Percentiles rank a stretch among this genome's conserved stretches.
These are phyloP conservation scores for Drosophila mayri DNA, from an alignment of 1,140 invertebrate species.

Conservation along the genomic window DNA sequence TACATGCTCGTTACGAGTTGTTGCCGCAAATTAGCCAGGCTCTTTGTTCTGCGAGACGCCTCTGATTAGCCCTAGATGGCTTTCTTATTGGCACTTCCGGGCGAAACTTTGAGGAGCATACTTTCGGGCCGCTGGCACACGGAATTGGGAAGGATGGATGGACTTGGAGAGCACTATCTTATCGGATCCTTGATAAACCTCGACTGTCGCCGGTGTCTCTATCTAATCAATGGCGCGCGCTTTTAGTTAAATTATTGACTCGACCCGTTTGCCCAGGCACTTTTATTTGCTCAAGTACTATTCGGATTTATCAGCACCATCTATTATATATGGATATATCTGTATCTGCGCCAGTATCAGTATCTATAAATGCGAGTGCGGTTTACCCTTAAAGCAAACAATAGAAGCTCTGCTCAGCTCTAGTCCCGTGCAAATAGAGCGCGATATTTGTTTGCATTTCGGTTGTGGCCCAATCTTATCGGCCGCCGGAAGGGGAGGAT, in stretches of 20 bases:
- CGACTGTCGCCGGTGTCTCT: constrained; percentile 36
- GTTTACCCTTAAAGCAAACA: constrained; percentile 50
- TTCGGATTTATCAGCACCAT: constrained; percentile 46
- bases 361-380: constrained; percentile 37
- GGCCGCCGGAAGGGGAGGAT: not conserved
- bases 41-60: constrained; percentile 35
- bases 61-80: constrained; percentile 52
- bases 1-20: constrained; percentile 75
- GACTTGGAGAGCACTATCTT: constrained; percentile 25
- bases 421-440: constrained; percentile 60
- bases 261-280: constrained; percentile 52
- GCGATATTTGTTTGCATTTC: constrained; percentile 56
- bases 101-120: constrained; percentile 50
- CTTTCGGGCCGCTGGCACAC: constrained; percentile 24
- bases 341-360: constrained; percentile 33
- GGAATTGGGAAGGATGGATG: constrained; percentile 1
- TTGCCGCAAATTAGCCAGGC: constrained; percentile 74
- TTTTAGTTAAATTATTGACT: constrained; percentile 69
- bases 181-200: constrained; percentile 40
- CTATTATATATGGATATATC: constrained; percentile 39
- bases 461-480: constrained; percentile 56
- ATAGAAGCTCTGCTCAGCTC: constrained; percentile 32
- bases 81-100: constrained; percentile 73
- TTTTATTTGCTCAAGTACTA: constrained; percentile 56
- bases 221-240: constrained; percentile 63